phyloP scores from a whole-genome alignment of 2,797 vertebrate genomes.

The Oreochromis mossambicus region DNA sequence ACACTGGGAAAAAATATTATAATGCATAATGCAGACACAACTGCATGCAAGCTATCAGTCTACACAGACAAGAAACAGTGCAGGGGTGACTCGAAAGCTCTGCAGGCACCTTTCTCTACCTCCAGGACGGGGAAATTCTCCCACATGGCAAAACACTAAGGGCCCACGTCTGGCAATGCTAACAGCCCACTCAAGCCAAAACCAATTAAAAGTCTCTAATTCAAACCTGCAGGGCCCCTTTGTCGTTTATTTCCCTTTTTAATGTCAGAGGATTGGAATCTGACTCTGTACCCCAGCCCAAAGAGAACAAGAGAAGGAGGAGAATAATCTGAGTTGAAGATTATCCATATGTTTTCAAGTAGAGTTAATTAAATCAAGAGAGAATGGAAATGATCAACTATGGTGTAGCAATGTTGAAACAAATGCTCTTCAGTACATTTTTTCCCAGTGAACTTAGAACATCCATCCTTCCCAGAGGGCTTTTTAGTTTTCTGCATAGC shows the following conservation, averaged over 20 bases:
- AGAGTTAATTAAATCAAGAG: conserved; percentile 65
- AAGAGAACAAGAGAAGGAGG: conserved; percentile 48
- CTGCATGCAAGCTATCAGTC: not conserved
- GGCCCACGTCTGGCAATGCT: conserved; percentile 66
- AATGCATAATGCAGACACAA: not conserved
- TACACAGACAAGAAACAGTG: not conserved
- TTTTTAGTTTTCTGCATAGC: conserved; percentile 35
- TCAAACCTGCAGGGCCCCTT: conserved; percentile 79
- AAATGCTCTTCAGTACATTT: conserved; percentile 53
- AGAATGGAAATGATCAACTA: conserved; percentile 64
- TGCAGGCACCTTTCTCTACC: conserved; percentile 44
- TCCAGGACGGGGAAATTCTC: conserved; percentile 63
- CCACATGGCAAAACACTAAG: conserved; percentile 69
- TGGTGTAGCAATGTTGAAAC: conserved; percentile 45
- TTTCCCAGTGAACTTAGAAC: conserved; percentile 32
- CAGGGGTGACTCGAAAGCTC: conserved; percentile 40
- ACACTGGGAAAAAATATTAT: not conserved
- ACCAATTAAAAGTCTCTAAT: conserved; percentile 78
- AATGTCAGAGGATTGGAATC: conserved; percentile 81
- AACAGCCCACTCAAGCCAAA: conserved; percentile 73
- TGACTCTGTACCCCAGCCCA: conserved; percentile 60
- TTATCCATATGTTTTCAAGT: conserved; percentile 66
- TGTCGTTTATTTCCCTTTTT: conserved; percentile 78
- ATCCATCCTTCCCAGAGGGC: conserved; percentile 18
- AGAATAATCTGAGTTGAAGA: conserved; percentile 65